Evolutionary conservation across 2,113 vertebrate genomes (phyloP), one percentile per base, ranked within the genome.

Genomic region (Recurvirostra avosetta): DNA sequence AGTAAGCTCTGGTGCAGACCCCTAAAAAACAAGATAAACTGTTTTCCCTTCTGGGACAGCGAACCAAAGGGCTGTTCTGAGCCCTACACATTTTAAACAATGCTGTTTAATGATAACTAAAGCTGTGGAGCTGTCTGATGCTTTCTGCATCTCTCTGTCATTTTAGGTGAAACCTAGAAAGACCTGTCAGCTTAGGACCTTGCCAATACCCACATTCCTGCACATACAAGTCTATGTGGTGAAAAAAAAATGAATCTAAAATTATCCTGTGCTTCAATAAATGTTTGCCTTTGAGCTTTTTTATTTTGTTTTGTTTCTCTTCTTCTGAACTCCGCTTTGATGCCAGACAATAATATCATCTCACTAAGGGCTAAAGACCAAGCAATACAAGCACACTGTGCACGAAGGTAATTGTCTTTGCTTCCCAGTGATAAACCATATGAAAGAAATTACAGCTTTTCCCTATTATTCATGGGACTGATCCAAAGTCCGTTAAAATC

Each of bases 381-480:
- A 94, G 79, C 34, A 67, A 71, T 30, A 82, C 52, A 88, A 84
- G 27, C 86, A 72, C 49, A 58, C 47, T 92, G 75, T 65, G 67
- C 62, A 56, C 66, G 36, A 92, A 91, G 68, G 43, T 49, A 65
- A 49, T 53, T 45, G 81, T 91, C 55, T 75, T 87, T 85, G 27
- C 53, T 94, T 96, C 62, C 62, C 43, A 72, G 55, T 81, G 86
- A 85, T 58, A 95, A 93, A 43, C 26, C 43, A 87, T 85, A 68
- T 72, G 88, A 96, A 95, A 92, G 70, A 65, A 94, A 87, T 95
- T 68, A 70, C 6, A 32, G 29, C 23, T 94, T 92, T 91, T 65
- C 58, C 66, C 29, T 95, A 16, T 92, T 95, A 89, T 92, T 95
- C 62, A 72, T 92, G 83, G 83, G 84, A 11, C 13, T 87, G 70